Conservation (phyloP, 2,113 vertebrate genomes). For the Coryphaenoides rupestris region DNA sequence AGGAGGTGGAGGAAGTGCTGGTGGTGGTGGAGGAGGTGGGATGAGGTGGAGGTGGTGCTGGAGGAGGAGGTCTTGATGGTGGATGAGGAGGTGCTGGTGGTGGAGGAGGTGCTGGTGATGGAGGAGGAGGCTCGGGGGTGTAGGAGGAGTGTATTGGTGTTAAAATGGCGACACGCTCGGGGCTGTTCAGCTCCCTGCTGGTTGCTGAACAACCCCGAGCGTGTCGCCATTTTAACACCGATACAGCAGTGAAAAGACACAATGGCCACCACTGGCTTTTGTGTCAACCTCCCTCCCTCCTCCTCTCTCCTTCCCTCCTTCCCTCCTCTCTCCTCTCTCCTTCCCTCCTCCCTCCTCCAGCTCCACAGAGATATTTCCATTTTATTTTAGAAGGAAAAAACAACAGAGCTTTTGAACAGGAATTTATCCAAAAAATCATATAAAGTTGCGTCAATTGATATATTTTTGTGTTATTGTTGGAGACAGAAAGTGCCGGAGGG, state of each 20-base stretch:
- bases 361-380: slow-evolving; percentile 59
- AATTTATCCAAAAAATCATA: neutral
- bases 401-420: too few species aligned
- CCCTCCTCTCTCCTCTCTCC: slow-evolving; percentile 13
- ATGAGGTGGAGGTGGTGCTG: too few species aligned
- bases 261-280: slow-evolving; percentile 76
- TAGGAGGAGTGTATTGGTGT: slow-evolving; percentile 88
- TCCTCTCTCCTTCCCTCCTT: slow-evolving; percentile 50
- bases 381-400: too few species aligned
- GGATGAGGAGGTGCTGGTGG: too few species aligned
- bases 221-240: slow-evolving; percentile 89
- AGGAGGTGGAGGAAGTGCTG: too few species aligned
- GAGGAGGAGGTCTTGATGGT: too few species aligned
- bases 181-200: slow-evolving; percentile 81
- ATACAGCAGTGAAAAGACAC: slow-evolving; percentile 80
- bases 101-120: too few species aligned
- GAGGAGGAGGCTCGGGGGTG: too few species aligned
- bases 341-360: too few species aligned
- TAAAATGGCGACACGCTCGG: slow-evolving; percentile 85
- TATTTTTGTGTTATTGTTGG: slow-evolving; percentile 66
- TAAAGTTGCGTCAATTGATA: slow-evolving; percentile 54
- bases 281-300: slow-evolving; percentile 68
- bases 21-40: too few species aligned
- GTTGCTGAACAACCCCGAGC: slow-evolving; percentile 78
- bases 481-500: slow-evolving; percentile 60